A percentile compares a stretch with the other conserved stretches of the same genome.
Evolutionary conservation across 2,113 vertebrate genomes (phyloP).

Genomic region (Myocastor coypus): DNA sequence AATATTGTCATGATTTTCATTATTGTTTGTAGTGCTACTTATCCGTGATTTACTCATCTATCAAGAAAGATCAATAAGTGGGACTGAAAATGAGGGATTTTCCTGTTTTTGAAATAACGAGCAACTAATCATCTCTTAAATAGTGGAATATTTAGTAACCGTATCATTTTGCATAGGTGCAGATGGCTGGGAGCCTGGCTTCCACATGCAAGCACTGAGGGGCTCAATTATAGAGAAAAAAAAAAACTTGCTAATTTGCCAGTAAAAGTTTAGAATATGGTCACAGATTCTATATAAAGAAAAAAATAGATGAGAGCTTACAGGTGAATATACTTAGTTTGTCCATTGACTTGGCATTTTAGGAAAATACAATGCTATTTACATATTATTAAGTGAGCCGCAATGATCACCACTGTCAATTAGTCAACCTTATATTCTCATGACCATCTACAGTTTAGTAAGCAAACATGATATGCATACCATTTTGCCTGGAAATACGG

Average conservation of each 20-base stretch:
- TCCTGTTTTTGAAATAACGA: background rate
- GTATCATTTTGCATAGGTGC: background rate
- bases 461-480: background rate
- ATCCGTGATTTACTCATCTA: background rate
- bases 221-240: background rate
- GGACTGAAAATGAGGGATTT: background rate
- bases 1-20: background rate
- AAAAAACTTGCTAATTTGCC: background rate
- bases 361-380: background rate
- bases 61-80: background rate
- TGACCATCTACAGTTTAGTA: background rate
- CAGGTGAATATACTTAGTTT: background rate
- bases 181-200: background rate
- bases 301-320: background rate
- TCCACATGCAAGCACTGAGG: rapidly evolving
- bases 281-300: background rate
- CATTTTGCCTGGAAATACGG: background rate
- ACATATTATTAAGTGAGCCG: background rate
- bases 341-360: background rate
- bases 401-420: no score
- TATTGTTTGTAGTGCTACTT: background rate
- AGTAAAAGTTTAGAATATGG: background rate
- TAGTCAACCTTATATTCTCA: background rate
- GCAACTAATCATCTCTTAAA: background rate
- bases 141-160: background rate